A percentile compares a stretch with the other conserved stretches of the same genome.
Evolutionary conservation across 2,888 invertebrate species (phyloP).

Genomic region (Lasioglossum malachurum): DNA sequence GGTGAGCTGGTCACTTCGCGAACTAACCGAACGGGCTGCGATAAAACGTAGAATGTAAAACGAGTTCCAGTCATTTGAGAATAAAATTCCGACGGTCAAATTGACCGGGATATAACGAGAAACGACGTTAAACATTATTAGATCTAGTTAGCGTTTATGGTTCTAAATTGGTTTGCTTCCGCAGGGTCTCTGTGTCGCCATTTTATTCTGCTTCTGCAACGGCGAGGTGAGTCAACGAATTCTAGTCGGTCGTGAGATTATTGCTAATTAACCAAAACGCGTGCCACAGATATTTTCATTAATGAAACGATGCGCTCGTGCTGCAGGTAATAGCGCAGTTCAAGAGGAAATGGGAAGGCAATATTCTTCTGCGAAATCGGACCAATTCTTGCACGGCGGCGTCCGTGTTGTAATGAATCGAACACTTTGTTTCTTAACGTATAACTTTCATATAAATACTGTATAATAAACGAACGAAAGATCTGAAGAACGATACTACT

Average conservation of each 20-base stretch:
- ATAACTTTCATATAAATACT: neutral
- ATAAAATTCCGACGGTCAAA: neutral
- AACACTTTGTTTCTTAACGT: neutral
- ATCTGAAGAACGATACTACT: neutral
- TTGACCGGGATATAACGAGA: neutral
- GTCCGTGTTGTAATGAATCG: conserved; percentile 86
- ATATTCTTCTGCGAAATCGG: conserved; percentile 90
- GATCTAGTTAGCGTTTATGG: neutral
- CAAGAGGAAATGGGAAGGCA: conserved; percentile 92
- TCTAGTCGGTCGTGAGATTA: neutral
- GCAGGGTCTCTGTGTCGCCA: conserved; percentile 96
- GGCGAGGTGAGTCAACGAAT: conserved; percentile 90
- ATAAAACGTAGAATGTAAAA: neutral
- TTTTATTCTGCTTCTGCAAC: conserved; percentile 97
- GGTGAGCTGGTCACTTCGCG: conserved; percentile 85
- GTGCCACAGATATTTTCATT: neutral
- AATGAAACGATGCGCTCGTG: conserved; percentile 16
- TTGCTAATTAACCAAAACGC: neutral
- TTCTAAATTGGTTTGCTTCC: conserved; percentile 70
- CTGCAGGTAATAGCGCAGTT: conserved; percentile 91
- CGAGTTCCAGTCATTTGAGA: neutral
- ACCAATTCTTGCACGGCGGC: conserved; percentile 94
- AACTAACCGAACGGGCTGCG: neutral
- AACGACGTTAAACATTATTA: neutral
- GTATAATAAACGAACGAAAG: neutral